phyloP scores from a whole-genome alignment of 2,888 invertebrate genomes.

The Cephus spinipes region DNA sequence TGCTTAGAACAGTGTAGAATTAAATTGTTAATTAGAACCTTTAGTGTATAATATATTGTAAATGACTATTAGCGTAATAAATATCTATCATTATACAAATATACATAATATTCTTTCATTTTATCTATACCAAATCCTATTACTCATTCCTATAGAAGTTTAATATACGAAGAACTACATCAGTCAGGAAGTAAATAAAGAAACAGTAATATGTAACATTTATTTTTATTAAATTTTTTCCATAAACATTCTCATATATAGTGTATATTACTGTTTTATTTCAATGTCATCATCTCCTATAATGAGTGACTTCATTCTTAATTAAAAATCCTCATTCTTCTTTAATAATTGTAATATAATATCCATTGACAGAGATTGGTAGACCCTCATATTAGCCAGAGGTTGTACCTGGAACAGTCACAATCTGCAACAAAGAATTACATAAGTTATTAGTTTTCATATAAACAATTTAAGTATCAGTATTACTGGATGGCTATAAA shows the following conservation, averaged over 20 bases:
- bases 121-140: neutral
- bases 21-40: neutral
- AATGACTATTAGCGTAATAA: neutral
- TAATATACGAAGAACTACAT: neutral
- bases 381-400: neutral
- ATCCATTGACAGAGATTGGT: neutral
- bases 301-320: neutral
- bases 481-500: neutral
- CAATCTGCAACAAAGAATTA: neutral
- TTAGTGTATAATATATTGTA: neutral
- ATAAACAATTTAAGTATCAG: neutral
- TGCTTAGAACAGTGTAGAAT: constrained; percentile 81
- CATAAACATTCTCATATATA: neutral
- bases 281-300: neutral
- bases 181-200: neutral
- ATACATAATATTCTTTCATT: neutral
- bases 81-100: neutral
- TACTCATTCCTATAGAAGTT: neutral
- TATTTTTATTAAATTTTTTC: neutral
- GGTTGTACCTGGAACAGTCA: neutral
- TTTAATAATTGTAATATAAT: neutral
- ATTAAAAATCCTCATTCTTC: neutral
- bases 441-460: neutral
- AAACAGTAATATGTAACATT: neutral
- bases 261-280: neutral